These are phyloP conservation scores for Cataglyphis hispanica DNA, from an alignment of 1,140 invertebrate species.

Conservation along the genomic window DNA sequence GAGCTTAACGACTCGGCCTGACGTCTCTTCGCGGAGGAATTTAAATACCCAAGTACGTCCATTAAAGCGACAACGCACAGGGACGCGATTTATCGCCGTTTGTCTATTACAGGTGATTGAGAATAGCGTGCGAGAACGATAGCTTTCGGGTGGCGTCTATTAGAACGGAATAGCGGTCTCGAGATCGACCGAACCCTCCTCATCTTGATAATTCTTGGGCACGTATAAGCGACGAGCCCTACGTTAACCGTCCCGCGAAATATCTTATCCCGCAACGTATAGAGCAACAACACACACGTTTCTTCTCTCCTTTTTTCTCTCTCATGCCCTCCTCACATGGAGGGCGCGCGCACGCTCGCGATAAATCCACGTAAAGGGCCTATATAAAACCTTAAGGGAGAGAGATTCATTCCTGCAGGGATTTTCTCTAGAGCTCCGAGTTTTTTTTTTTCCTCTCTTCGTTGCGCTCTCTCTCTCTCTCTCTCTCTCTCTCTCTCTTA, in stretches of 20 bases:
- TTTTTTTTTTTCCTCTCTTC: constrained; percentile 6
- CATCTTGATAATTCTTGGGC: constrained; percentile 65
- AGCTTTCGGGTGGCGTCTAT: constrained; percentile 68
- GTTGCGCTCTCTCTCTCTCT: neutral
- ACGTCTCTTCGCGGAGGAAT: neutral
- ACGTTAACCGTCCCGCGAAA: constrained; percentile 68
- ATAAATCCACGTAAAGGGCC: constrained; percentile 76
- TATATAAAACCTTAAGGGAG: constrained; percentile 72
- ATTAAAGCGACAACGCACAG: neutral
- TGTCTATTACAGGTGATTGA: constrained; percentile 49
- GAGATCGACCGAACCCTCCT: constrained; percentile 64
- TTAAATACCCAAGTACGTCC: neutral
- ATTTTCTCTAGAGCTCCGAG: constrained; percentile 62
- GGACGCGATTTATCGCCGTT: constrained; percentile 47
- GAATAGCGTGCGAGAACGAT: constrained; percentile 61
- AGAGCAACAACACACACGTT: constrained; percentile 62
- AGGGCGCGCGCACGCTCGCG: constrained; percentile 29
- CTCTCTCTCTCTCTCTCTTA: neutral
- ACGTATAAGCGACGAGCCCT: constrained; percentile 52
- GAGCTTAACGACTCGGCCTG: neutral
- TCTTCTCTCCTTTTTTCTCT: constrained; percentile 46
- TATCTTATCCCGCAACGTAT: constrained; percentile 72
- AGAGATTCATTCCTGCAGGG: constrained; percentile 71
- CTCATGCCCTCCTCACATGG: constrained; percentile 21
- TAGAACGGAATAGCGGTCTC: constrained; percentile 57